These are phyloP conservation scores for Neostethus bicornis DNA, from an alignment of 2,797 vertebrate species.

Conservation along the genomic window DNA sequence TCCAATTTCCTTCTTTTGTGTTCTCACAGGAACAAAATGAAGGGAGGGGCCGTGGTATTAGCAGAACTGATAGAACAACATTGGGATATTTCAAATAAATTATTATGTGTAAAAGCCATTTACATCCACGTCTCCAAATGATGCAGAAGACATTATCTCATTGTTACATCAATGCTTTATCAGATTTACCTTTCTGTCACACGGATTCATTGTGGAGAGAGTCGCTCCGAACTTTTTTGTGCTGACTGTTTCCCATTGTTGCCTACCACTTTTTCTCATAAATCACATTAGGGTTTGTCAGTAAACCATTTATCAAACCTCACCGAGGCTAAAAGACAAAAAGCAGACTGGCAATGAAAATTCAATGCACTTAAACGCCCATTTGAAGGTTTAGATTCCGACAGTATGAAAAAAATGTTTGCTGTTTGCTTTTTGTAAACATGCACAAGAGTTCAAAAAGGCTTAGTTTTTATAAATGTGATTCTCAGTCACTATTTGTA, in stretches of 20 bases:
- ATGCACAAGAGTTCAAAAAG: not conserved
- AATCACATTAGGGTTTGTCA: slow-evolving; percentile 26
- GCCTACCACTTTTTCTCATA: slow-evolving; percentile 14
- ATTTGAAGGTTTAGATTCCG: slow-evolving; percentile 11
- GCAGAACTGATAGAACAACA: slow-evolving; percentile 33
- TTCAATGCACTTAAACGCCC: slow-evolving; percentile 4
- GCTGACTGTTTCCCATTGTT: not conserved
- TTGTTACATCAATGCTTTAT: slow-evolving; percentile 22
- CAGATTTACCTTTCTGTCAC: slow-evolving; percentile 27
- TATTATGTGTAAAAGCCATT: slow-evolving; percentile 30
- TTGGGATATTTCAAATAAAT: slow-evolving; percentile 34
- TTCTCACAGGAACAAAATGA: slow-evolving; percentile 32
- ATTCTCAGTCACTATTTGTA: slow-evolving; percentile 14
- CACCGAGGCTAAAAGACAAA: slow-evolving; percentile 19
- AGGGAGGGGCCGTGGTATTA: slow-evolving; percentile 28
- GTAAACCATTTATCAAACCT: slow-evolving; percentile 24
- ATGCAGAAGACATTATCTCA: slow-evolving; percentile 30
- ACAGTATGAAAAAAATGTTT: not conserved
- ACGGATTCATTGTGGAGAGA: slow-evolving; percentile 2
- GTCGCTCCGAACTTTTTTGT: slow-evolving; percentile 7
- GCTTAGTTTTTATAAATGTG: slow-evolving; percentile 8
- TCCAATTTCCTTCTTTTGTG: slow-evolving; percentile 29
- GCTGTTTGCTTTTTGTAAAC: not conserved
- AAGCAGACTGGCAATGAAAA: slow-evolving; percentile 30
- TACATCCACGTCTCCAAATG: slow-evolving; percentile 26